Base-by-base conservation (phyloP, 2,797 vertebrate species). In the Gymnoscopelus microlampas region DNA sequence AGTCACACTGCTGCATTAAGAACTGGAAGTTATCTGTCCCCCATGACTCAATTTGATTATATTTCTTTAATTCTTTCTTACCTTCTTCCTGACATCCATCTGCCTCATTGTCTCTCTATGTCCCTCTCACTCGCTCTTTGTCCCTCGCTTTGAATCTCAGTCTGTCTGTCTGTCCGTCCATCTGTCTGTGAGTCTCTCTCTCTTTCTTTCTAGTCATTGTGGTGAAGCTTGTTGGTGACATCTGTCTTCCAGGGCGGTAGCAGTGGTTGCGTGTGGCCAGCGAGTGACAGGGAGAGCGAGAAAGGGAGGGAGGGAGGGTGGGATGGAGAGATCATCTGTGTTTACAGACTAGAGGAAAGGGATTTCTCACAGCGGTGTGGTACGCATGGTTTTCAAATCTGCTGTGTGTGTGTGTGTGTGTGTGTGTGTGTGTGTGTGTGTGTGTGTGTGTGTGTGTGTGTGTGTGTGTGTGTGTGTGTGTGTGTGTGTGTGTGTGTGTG, bases 181-280 rank as follows among this genome's bases (percentile, higher is more conserved):
- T 8, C 53, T 44, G 11, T 35, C 15, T 10, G 19, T 56, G 54
- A 23, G 13, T 48, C n/a, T 55, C 19, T 70, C 3, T 13, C 48
- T 67, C 29, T 44, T 51, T 60, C 49, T 51, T 5, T 58, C 59
- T 15, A 5, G 8, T 48, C 60, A 44, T 59, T 1, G 73, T 55
- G 66, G 64, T 49, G 39, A 60, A 48, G 74, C 77, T 71, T 64
- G 66, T 77, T 54, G 47, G 56, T 58, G 74, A 71, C 64, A 61
- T 86, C 82, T 78, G 71, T 85, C 77, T 66, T 60, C 35, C 51
- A 73, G 80, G 77, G 73, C 66, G 69, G 59, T 29, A 53, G 74
- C 65, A 63, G 73, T 53, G 65, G 51, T 23, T 67, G 62, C 53
- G 50, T 55, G 64, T 55, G 49, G 78, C 70, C 53, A 5, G 54